Evolutionary conservation across 1,140 invertebrate genomes (phyloP).

Genomic region (Fopius arisanus): DNA sequence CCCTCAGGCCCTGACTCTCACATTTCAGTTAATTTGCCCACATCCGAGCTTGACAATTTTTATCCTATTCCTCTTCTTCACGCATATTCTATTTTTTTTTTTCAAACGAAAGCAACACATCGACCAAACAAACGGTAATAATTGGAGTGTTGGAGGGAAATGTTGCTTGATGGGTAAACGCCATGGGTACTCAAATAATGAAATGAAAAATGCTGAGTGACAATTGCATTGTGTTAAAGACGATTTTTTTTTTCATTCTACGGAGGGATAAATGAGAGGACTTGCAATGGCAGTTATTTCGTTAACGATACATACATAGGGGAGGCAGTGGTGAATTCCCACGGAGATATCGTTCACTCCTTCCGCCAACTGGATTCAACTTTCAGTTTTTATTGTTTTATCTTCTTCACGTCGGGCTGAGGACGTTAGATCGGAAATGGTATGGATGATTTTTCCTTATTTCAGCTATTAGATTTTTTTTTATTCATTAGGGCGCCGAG

Average conservation of each 20-base stretch:
- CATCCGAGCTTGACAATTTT: background rate
- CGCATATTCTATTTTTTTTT: background rate
- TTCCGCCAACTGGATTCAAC: background rate
- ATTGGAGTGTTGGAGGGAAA: too few relatives aligned
- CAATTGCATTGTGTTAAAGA: background rate
- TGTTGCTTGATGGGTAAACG: background rate
- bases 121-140: background rate
- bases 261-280: background rate
- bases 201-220: background rate
- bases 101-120: background rate
- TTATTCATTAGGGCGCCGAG: background rate
- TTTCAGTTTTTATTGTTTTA: constrained; percentile 2
- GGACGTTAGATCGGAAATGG: background rate
- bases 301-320: background rate
- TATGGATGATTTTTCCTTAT: background rate
- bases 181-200: background rate
- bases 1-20: background rate
- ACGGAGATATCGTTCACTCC: background rate
- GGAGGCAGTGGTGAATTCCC: background rate
- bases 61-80: background rate
- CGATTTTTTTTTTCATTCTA: background rate
- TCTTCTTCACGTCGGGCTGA: background rate
- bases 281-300: background rate
- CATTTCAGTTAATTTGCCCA: constrained; percentile 1
- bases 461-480: background rate